phyloP scores from a whole-genome alignment of 2,888 invertebrate species.

The Lapara coniferarum region DNA sequence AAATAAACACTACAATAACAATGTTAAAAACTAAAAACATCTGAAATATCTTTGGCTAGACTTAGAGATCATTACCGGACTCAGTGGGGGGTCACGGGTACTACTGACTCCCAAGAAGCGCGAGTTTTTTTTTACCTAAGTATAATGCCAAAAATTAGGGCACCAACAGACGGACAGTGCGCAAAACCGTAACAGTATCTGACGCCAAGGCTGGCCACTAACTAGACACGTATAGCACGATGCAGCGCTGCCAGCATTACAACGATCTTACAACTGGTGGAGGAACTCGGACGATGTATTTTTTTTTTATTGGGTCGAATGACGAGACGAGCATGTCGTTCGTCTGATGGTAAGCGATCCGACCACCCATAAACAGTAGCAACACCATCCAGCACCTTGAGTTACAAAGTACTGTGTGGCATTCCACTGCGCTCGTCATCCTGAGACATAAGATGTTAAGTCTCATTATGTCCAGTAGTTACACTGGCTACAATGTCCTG shows the following conservation, averaged over 20 bases:
- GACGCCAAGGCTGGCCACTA: slow-evolving; percentile 56
- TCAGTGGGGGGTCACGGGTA: slow-evolving; percentile 4
- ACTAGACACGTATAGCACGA: slow-evolving; percentile 46
- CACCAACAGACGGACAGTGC: slow-evolving; percentile 9
- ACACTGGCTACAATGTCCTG: too few relatives aligned
- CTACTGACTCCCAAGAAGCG: neutral
- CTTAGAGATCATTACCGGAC: neutral
- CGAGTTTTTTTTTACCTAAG: too few relatives aligned
- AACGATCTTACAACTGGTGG: slow-evolving; percentile 13
- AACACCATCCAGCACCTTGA: too few relatives aligned
- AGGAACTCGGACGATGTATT: slow-evolving; percentile 2
- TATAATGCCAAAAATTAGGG: too few relatives aligned
- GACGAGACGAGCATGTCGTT: too few relatives aligned
- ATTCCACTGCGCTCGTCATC: too few relatives aligned
- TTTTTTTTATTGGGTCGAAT: too few relatives aligned
- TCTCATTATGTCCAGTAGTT: too few relatives aligned
- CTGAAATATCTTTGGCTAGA: slow-evolving; percentile 2
- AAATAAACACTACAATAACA: neutral
- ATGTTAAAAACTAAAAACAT: neutral
- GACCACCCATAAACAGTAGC: too few relatives aligned
- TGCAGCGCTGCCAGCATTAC: slow-evolving; percentile 37
- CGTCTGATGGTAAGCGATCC: too few relatives aligned
- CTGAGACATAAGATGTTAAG: too few relatives aligned
- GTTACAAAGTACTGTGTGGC: too few relatives aligned
- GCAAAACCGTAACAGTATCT: slow-evolving; percentile 37